Conservation (phyloP, 2,113 vertebrate species). For the Clarias macrocephalus region DNA sequence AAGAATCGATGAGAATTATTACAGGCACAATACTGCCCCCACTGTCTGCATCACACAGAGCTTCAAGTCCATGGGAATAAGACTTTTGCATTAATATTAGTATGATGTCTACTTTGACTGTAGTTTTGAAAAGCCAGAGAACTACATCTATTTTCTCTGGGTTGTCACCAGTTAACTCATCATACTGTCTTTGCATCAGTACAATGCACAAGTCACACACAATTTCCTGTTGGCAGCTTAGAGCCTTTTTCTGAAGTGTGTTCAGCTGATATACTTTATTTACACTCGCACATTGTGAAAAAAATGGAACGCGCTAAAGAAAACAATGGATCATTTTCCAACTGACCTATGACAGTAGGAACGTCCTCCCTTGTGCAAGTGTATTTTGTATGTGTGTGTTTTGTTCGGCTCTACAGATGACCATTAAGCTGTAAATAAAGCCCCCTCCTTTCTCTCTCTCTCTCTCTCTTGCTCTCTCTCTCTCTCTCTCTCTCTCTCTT, state of each 20-base stretch:
- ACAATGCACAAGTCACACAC: slow-evolving; percentile 5
- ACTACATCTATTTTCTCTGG: slow-evolving; percentile 38
- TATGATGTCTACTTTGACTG: neutral
- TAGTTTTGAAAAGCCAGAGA: neutral
- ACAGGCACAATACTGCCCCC: slow-evolving; percentile 42
- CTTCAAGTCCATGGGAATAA: slow-evolving; percentile 17
- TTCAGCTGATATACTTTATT: slow-evolving; percentile 43
- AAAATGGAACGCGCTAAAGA: slow-evolving; percentile 45
- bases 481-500: neutral
- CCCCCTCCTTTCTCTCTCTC: neutral
- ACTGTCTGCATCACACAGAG: slow-evolving; percentile 30
- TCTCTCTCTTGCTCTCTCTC: too few species aligned
- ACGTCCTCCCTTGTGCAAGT: slow-evolving; percentile 22
- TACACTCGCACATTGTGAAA: slow-evolving; percentile 25
- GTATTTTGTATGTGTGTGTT: slow-evolving; percentile 32
- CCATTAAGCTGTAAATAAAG: slow-evolving; percentile 61
- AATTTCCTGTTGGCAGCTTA: slow-evolving; percentile 37
- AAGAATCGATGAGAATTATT: slow-evolving; percentile 38
- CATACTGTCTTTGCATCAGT: slow-evolving; percentile 22
- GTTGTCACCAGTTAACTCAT: slow-evolving; percentile 49
- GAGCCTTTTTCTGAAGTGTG: slow-evolving; percentile 42
- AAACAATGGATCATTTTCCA: slow-evolving; percentile 34
- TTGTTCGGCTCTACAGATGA: slow-evolving; percentile 45
- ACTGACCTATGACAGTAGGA: slow-evolving; percentile 44
- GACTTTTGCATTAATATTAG: neutral